Base-by-base conservation (phyloP, 2,888 invertebrate genomes). In the Catotricha subobsoleta region DNA sequence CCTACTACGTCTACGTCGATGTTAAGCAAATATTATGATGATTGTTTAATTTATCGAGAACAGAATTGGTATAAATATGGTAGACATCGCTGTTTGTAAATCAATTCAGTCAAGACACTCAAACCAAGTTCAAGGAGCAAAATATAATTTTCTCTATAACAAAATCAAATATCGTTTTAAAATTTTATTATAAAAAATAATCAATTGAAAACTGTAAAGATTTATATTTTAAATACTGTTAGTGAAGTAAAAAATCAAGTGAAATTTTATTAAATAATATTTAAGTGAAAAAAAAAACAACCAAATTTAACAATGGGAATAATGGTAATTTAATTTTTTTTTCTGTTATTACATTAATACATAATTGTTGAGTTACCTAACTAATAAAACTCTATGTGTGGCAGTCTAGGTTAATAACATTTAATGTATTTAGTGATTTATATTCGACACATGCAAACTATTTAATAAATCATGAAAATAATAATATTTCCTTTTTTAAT, bases 61-160 rank as follows among this genome's bases (percentile, higher is more conserved):
- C 25, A 25, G 10, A 25, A 16, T 31, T 36, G 15, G 36, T 36
- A 36, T 36, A 36, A 36, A 36, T 36, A 36, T 10, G 36, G 36
- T 16, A 36, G 10, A 36, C 21, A 36, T 36, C 36, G 16, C 36
- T 25, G 23, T 15, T 36, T 15, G n/a, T 9, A 12, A 36, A 36
- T 36, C 36, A 36, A 23, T 36, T 23, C 13, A 25, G 13, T 20
- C 9, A 16, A 36, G 15, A 36, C 25, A 16, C 25, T 36, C 36
- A 36, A 25, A 25, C 7, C 25, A 25, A 25, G 10, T 8, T 6
- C 25, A 25, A 8, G 7, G 6, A 25, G 25, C 25, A 25, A 25
- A 25, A 25, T 25, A 25, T 25, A 8, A 25, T 25, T 25, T 25
- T 25, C 6, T 25, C 10, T 25, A 8, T 25, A 10, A 25, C 10